A percentile compares a stretch with the other conserved stretches of the same genome.
Conservation (phyloP, 2,113 vertebrate genomes). For the Varanus komodoensis region DNA sequence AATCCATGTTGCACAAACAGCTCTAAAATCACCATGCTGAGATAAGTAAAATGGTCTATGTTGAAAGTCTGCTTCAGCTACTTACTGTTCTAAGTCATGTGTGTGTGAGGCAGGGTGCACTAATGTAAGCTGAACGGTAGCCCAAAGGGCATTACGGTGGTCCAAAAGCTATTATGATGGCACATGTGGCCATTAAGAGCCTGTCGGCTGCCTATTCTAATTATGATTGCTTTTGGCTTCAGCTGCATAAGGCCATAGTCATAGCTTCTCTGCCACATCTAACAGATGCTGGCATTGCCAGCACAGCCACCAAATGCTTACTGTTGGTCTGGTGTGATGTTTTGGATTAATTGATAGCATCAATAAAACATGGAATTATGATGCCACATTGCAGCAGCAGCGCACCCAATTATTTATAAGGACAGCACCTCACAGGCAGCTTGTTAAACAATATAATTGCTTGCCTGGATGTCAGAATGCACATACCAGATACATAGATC, state of each 20-base stretch:
- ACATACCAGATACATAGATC: background rate
- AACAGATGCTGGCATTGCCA: background rate
- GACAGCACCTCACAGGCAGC: background rate
- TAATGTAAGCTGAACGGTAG: background rate
- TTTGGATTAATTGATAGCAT: background rate
- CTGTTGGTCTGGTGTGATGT: background rate
- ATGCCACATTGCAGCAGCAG: background rate
- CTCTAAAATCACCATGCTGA: background rate
- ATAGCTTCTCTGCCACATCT: background rate
- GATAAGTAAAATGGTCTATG: background rate
- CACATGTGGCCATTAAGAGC: background rate
- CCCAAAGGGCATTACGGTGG: background rate
- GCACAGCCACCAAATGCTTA: background rate
- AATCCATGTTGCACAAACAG: background rate
- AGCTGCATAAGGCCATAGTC: background rate
- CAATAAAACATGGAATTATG: background rate
- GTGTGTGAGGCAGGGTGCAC: background rate
- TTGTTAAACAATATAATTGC: background rate
- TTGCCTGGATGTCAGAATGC: background rate
- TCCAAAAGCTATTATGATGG: background rate
- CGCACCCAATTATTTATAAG: background rate
- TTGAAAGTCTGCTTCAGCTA: background rate
- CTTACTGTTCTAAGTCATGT: background rate
- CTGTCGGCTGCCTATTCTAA: background rate
- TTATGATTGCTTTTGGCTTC: background rate